Base-by-base conservation (phyloP, 2,113 vertebrate species). In the Salvelinus namaycush region DNA sequence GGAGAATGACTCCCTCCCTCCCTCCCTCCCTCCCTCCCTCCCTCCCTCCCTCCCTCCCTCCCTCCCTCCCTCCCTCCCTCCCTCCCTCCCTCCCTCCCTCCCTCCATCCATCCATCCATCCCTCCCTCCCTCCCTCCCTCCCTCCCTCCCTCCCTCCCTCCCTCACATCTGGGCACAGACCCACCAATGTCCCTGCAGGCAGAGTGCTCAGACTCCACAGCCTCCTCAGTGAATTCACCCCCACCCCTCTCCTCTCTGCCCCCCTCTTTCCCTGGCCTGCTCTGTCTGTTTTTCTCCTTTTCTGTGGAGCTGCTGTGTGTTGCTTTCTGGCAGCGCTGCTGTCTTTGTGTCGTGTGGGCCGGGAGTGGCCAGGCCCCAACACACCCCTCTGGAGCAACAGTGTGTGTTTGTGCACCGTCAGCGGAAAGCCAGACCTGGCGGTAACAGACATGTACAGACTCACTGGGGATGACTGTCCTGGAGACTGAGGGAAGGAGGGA, bases 111-210 rank as follows among this genome's bases (percentile, higher is more conserved):
- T 39, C 39, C 39, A 39, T 16, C 49, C 49, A 1, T 75, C 68
- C 74, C 78, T 82, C 79, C 81, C 80, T 87, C 87, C 29, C 1
- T 5, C 31, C 31, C 3, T 13, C 48, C 48, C 0, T 75, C 69
- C 74, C 77, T 82, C 79, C 81, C 81, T 87, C 87, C 31, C 4
- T 13, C 48, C 48, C 4, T 75, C 34, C 74, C 79, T 82, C 78
- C 81, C 81, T 87, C 87, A 87, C 86, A 91, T 90, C 89, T 90
- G 86, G 86, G 84, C 81, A 90, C 85, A 89, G 88, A 83, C 81
- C 72, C 76, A 60, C 81, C 84, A 87, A 83, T 88, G 86, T 89
- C 81, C 83, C 74, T 65, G n/a, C 59, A 16, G 79, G 83, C 86
- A 73, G 68, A 77, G 66, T 80, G 87, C 60, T 72, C 66, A 83